Base-by-base conservation (phyloP, 2,797 vertebrate species). In the Geotrypetes seraphini region DNA sequence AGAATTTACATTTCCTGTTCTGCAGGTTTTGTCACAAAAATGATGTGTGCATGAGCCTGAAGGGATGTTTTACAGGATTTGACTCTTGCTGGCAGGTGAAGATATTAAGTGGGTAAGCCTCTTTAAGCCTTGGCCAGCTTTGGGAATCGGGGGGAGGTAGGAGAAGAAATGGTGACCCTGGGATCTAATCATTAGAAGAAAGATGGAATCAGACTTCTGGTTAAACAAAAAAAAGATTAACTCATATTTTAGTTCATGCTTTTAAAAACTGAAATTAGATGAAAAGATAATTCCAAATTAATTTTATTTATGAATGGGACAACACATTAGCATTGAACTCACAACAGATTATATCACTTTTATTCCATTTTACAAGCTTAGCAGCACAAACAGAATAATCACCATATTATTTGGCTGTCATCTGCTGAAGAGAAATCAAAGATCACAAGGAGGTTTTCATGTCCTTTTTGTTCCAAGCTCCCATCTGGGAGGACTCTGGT, bases 401-500 rank as follows among this genome's bases (percentile, higher is more conserved):
- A 87, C 82, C 85, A 87, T 84, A 77, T 78, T 79, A 79, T 76
- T 78, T 86, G 85, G 77, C 83, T 88, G 86, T 91, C 90, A 90
- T 95, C 89, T 92, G 90, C 87, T 86, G 83, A 84, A 83, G 84
- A 87, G 85, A 87, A 86, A 79, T 59, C 83, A 87, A 84, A 90
- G 87, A 91, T 92, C 90, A 96, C 87, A 92, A 85, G 82, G 78
- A 81, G 87, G 80, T 86, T 83, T 84, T 62, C 79, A 73, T 81
- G 75, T 76, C 75, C 78, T 87, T 84, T 86, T 85, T 87, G 81
- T 86, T 90, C 83, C 87, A 90, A 81, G 81, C 83, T 87, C 87
- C 91, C 90, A 91, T 93, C 91, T 92, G 89, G 85, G 87, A 89
- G 87, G 88, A 87, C 90, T 68, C 50, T 84, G 89, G 85, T 89